phyloP scores from a whole-genome alignment of 2,888 invertebrate genomes.

The Pristionchus entomophagus region DNA sequence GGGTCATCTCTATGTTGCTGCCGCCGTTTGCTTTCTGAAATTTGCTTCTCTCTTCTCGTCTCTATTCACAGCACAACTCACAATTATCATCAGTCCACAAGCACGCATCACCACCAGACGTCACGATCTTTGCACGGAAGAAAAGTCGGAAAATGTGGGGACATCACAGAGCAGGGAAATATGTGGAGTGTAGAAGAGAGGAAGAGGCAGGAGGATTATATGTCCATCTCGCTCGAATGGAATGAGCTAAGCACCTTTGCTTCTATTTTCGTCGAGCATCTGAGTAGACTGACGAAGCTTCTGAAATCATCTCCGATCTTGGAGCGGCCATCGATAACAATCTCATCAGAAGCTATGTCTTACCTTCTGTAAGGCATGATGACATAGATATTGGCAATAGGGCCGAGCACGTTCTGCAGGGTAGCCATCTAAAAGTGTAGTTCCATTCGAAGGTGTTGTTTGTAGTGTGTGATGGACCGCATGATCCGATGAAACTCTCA shows the following conservation, averaged over 20 bases:
- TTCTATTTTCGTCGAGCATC: background rate
- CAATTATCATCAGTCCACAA: background rate
- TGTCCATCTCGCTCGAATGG: background rate
- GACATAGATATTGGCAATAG: conserved; percentile 26
- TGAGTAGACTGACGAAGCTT: background rate
- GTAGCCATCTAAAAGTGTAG: background rate
- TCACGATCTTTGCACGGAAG: background rate
- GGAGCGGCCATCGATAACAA: too few relatives aligned
- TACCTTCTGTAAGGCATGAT: conserved; percentile 20
- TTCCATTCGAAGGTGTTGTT: too few relatives aligned
- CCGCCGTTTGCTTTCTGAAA: background rate
- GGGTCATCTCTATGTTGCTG: background rate
- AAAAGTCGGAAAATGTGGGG: background rate
- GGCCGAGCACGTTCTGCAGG: background rate
- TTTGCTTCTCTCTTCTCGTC: background rate
- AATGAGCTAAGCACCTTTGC: background rate
- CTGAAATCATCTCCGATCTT: too few relatives aligned
- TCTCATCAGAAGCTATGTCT: too few relatives aligned
- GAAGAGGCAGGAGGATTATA: too few relatives aligned
- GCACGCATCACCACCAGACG: background rate
- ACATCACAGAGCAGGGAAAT: background rate
- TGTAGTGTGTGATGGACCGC: too few relatives aligned
- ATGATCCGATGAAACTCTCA: too few relatives aligned
- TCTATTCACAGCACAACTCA: background rate
- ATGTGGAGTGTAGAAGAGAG: background rate